Percentiles rank a stretch among this genome's conserved stretches.
Evolutionary conservation across 2,113 vertebrate genomes (phyloP).

Genomic region (Proteles cristata): DNA sequence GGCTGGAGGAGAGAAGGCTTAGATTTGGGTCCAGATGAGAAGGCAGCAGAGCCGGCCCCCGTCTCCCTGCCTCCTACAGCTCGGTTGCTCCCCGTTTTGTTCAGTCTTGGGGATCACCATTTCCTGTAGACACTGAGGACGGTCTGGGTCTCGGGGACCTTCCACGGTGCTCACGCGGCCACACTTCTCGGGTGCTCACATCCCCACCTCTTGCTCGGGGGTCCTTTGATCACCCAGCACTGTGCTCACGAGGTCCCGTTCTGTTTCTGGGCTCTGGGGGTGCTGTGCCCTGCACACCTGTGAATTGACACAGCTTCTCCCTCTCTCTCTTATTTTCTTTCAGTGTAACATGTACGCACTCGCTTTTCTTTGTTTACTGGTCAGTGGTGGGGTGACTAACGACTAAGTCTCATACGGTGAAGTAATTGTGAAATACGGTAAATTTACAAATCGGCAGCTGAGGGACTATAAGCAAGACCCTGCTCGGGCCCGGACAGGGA

Average conservation of each 20-base stretch:
- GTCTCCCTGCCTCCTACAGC: not conserved
- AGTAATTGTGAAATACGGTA: not conserved
- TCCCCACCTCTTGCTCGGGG: not conserved
- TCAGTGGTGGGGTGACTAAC: not conserved
- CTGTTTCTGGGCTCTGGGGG: not conserved
- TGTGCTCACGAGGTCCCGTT: not conserved
- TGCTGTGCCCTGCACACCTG: not conserved
- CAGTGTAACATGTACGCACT: not conserved
- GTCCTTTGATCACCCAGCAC: not conserved
- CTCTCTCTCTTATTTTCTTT: not conserved
- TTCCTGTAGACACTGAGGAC: accelerated
- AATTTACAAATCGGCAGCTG: not conserved
- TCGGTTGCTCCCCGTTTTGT: accelerated
- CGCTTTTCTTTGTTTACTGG: not conserved
- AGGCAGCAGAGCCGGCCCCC: no score
- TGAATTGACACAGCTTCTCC: no score
- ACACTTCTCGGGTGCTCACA: accelerated
- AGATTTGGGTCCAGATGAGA: not conserved
- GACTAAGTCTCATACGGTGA: not conserved
- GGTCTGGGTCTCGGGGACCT: not conserved
- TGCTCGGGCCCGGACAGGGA: accelerated
- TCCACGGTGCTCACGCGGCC: accelerated
- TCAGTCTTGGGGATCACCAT: accelerated
- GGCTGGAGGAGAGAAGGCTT: no score
- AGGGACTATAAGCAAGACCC: not conserved